A percentile compares a stretch with the other conserved stretches of the same genome.
Evolutionary conservation across 2,797 vertebrate species (phyloP).

Genomic region (Balearica regulorum): DNA sequence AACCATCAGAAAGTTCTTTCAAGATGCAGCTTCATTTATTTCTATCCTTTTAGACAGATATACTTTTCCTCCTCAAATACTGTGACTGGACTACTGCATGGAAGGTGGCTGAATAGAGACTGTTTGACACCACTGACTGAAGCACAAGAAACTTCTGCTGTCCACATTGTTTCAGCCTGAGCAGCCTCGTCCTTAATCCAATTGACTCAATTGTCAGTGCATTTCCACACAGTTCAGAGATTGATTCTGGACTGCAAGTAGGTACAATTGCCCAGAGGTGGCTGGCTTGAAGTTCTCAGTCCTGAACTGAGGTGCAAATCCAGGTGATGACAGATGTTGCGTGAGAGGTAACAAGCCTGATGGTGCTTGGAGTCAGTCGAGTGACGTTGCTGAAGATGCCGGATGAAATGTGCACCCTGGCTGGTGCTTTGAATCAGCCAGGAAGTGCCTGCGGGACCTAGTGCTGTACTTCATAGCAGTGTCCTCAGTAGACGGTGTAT

Average conservation of each 20-base stretch:
- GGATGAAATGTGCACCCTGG: background rate
- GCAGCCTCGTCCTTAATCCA: background rate
- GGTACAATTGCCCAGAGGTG: background rate
- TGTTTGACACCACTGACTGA: background rate
- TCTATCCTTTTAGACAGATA: background rate
- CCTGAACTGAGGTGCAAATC: background rate
- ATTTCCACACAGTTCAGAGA: background rate
- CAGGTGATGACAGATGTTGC: rapidly evolving
- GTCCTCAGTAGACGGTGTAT: background rate
- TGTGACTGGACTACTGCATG: background rate
- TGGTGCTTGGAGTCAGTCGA: rapidly evolving
- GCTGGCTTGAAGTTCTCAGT: background rate
- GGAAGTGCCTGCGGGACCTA: background rate
- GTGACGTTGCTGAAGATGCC: background rate
- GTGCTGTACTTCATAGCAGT: background rate
- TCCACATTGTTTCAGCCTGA: background rate
- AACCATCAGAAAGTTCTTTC: background rate
- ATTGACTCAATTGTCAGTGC: rapidly evolving
- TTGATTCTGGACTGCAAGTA: background rate
- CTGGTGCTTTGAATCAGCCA: background rate
- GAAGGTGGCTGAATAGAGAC: background rate
- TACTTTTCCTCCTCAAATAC: background rate
- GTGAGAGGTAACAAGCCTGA: background rate
- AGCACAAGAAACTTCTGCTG: background rate
- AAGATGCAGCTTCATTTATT: background rate